Evolutionary conservation across 2,113 vertebrate species (phyloP).

Genomic region (Tyrannus savana): DNA sequence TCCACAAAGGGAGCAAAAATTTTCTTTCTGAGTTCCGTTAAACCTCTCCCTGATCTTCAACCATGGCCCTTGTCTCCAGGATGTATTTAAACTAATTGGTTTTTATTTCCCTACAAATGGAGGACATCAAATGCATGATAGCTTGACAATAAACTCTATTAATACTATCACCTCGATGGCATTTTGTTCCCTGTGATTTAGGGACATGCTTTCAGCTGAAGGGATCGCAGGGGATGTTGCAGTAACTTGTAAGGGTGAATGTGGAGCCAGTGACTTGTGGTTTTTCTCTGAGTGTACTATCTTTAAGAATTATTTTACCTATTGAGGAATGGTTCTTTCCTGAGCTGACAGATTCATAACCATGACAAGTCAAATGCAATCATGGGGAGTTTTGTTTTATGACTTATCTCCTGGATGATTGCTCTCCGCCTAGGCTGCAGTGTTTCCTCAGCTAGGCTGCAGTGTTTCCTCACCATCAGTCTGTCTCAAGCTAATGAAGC

Average conservation of each 20-base stretch:
- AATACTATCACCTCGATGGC: not conserved
- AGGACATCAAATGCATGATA: not conserved
- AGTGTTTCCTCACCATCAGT: not conserved
- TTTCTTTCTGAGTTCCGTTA: not conserved
- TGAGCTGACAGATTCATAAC: not conserved
- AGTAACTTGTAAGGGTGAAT: accelerated
- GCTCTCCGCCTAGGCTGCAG: not conserved
- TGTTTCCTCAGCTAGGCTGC: not conserved
- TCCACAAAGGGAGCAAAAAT: not conserved
- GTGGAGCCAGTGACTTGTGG: not conserved
- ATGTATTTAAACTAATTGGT: not conserved
- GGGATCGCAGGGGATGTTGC: not conserved
- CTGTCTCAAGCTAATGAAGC: slow-evolving; percentile 2
- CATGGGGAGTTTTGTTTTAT: not conserved
- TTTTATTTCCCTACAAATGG: not conserved
- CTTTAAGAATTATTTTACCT: not conserved
- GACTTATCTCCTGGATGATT: not conserved
- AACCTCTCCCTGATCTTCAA: not conserved
- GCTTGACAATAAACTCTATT: not conserved
- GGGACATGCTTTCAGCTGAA: not conserved
- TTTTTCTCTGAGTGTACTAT: not conserved
- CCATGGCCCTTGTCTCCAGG: not conserved
- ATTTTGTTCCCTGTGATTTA: not conserved
- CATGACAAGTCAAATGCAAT: not conserved
- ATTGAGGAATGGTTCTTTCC: not conserved